These are phyloP conservation scores for Zaprionus inermis DNA, from an alignment of 1,140 invertebrate species.

Conservation along the genomic window DNA sequence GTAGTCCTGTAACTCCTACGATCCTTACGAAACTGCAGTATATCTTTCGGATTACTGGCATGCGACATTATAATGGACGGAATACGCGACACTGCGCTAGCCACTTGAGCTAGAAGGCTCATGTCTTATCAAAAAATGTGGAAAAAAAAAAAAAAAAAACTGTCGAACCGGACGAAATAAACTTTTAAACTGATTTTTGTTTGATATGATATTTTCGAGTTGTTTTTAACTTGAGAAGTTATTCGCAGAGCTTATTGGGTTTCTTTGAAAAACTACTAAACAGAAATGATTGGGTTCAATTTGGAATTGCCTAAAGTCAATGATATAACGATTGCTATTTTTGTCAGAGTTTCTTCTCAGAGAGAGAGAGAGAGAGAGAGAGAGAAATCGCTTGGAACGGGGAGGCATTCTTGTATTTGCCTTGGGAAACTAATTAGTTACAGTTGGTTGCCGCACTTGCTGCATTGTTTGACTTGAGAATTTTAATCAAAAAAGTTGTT, in stretches of 20 bases:
- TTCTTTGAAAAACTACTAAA: not conserved
- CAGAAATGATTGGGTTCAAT: not conserved
- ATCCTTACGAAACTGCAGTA: not conserved
- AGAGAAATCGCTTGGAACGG: not conserved
- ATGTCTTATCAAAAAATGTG: constrained; percentile 2
- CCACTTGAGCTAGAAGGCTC: constrained; percentile 2
- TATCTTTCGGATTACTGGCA: not conserved
- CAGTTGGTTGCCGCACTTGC: constrained; percentile 19
- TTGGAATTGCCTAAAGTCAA: not conserved
- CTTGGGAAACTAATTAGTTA: constrained; percentile 61
- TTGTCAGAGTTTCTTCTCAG: too few relatives aligned
- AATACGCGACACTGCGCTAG: not conserved
- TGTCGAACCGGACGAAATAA: not conserved
- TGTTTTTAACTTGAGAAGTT: not conserved
- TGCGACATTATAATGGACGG: not conserved
- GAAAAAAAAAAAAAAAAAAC: not conserved
- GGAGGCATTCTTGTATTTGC: constrained; percentile 24
- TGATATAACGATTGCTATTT: not conserved
- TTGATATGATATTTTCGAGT: not conserved
- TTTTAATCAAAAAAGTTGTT: constrained; percentile 60
- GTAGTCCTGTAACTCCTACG: constrained; percentile 18
- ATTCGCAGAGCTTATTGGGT: not conserved
- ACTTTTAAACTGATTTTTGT: not conserved
- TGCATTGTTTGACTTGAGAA: constrained; percentile 19
- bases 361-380: too few relatives aligned